Base-by-base conservation (phyloP, 2,888 invertebrate species). In the Oligia fasciuncula region DNA sequence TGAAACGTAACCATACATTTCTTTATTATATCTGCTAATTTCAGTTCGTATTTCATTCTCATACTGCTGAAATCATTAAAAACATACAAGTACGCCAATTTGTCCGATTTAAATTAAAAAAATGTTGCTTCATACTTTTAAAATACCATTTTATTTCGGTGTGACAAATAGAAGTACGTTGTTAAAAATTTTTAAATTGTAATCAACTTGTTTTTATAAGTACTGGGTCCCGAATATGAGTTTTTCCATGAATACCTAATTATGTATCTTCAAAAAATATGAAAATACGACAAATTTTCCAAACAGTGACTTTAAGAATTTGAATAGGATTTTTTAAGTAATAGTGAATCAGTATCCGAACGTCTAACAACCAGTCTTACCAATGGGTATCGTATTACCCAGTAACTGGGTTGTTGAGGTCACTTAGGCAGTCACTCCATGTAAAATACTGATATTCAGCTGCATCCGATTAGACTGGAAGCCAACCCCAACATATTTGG, bases 61-160 rank as follows among this genome's bases (percentile, higher is more conserved):
- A 67, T 63, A 13, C 73, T 5, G 8, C 23, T 46, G 65, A 43
- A 75, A 68, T 77, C 14, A 69, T 84, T 84, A 68, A 72, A 83
- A 80, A 69, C 29, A 51, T 68, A 74, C 68, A 66, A 74, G 65
- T 69, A 46, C 62, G 66, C 71, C 78, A 74, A 75, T 77, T 83
- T 68, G 60, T 54, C 68, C 40, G 74, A 54, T 80, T 74, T 66
- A 14, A 84, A 80, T 84, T 75, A 62, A 77, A 46, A 75, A 13
- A 1, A 17, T 65, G 68, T 5, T 70, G 73, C 71, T 74, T 57
- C 67, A 43, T 73, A 63, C 4, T 14, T 71, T 43, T 65, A 40
- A 65, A 79, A 79, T 83, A 72, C 60, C 29, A 49, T 60, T 78
- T 66, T 29, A 73, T 82, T 67, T 69, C 17, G 5, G 19, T 40